Evolutionary conservation across 2,113 vertebrate genomes (phyloP), one percentile per base, ranked within the genome.

Genomic region (Ellobius talpinus): DNA sequence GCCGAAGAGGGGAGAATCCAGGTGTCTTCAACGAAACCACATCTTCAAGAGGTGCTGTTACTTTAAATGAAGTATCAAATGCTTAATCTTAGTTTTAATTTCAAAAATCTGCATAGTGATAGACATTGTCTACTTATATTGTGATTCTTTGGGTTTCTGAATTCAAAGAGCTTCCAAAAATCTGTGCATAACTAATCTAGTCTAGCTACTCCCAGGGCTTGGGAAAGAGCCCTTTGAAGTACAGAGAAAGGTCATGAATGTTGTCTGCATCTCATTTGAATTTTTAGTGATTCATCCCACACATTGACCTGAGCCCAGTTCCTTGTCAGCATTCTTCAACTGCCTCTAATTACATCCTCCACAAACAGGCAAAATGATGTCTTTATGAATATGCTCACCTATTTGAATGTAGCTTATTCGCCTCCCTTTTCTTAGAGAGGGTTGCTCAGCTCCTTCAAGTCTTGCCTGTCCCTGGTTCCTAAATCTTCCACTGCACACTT

Each of bases 51-150:
- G 47, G n/a, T 1, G 55, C 55, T 87, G 47, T 86, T 66, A 39
- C 74, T 93, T 74, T 45, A 78, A 65, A 65, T 78, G 4, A 92
- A 77, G 58, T 88, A 73, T 36, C 45, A 86, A 93, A 91, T 78
- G 39, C 26, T 52, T 87, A 77, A 58, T 55, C 63, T 90, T 36
- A 24, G 5, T 52, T 84, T 84, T 55, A 12, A 85, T 85, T 84
- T 95, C 29, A 3, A 95, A 39, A 50, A 65, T 47, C 21, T 65
- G 16, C 16, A 63, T 65, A 17, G 23, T 77, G 45, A 77, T 19
- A 77, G 42, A 33, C 47, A 29, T 10, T 33, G 10, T 14, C 6
- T 78, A 50, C 8, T 26, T 65, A 26, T 26, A 31, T 16, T 33
- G 79, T 45, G 17, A 1, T 26, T 77, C 45, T 77, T 33, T 9